These are phyloP conservation scores for Achroia grisella DNA, from an alignment of 1,140 invertebrate species.

Conservation along the genomic window DNA sequence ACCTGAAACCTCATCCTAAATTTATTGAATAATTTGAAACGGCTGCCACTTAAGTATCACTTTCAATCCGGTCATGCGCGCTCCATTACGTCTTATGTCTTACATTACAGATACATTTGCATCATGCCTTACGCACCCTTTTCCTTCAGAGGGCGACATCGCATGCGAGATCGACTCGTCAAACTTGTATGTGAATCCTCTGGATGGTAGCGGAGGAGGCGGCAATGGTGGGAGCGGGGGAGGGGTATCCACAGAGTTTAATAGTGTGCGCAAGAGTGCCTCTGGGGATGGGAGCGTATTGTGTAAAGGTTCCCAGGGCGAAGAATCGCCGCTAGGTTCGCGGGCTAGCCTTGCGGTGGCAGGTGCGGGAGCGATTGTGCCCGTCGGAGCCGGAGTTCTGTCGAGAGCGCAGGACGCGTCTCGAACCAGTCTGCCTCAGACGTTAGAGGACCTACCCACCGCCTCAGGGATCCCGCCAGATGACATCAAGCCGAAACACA, in stretches of 20 bases:
- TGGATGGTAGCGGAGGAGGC: slow-evolving; percentile 78
- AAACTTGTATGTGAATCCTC: slow-evolving; percentile 94
- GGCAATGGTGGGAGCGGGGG: slow-evolving; percentile 71
- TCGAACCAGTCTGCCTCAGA: slow-evolving; percentile 33
- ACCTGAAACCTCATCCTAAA: slow-evolving; percentile 14
- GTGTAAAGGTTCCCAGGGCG: slow-evolving; percentile 69
- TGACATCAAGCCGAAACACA: slow-evolving; percentile 81
- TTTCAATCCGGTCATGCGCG: slow-evolving; percentile 33
- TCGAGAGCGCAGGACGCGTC: slow-evolving; percentile 32
- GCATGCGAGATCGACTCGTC: slow-evolving; percentile 81
- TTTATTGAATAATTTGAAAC: slow-evolving; percentile 10
- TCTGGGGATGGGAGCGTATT: slow-evolving; percentile 82
- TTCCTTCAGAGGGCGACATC: slow-evolving; percentile 88
- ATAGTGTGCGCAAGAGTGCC: slow-evolving; percentile 83
- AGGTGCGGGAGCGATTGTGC: slow-evolving; percentile 8
- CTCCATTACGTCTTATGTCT: slow-evolving; percentile 69
- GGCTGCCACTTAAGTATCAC: slow-evolving; percentile 15
- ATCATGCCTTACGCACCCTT: slow-evolving; percentile 96
- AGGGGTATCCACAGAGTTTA: slow-evolving; percentile 44
- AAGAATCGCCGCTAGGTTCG: slow-evolving; percentile 52
- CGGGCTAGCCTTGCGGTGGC: slow-evolving; percentile 43
- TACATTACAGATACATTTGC: slow-evolving; percentile 89
- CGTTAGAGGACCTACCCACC: slow-evolving; percentile 32
- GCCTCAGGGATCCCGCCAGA: slow-evolving; percentile 74
- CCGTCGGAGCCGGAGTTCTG: slow-evolving; percentile 3